Evolutionary conservation across 2,113 vertebrate species (phyloP).

Genomic region (Poicephalus gulielmi): DNA sequence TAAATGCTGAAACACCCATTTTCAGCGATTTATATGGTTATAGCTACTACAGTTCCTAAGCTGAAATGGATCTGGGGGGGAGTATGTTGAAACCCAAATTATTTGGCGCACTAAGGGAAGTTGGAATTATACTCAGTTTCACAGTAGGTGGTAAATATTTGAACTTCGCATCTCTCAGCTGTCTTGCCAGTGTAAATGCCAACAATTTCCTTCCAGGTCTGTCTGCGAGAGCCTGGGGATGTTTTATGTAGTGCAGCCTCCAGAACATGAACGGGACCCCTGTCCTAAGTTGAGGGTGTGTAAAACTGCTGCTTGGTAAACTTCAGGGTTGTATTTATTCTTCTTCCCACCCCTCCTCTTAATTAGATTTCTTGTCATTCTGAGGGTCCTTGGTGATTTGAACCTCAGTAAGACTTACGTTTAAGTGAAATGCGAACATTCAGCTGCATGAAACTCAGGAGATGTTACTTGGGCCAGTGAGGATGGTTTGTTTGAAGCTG

Average conservation of each 20-base stretch:
- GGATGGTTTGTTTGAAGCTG: neutral
- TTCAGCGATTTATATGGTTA: neutral
- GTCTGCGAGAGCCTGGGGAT: neutral
- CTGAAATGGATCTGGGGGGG: neutral
- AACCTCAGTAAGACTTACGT: neutral
- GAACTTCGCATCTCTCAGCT: neutral
- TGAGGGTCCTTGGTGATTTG: neutral
- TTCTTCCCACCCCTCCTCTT: neutral
- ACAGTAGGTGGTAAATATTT: neutral
- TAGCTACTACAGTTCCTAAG: neutral
- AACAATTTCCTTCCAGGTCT: neutral
- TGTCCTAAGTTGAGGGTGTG: neutral
- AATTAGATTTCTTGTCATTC: neutral
- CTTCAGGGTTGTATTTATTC: neutral
- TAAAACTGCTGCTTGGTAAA: neutral
- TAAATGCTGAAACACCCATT: neutral
- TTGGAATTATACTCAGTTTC: neutral
- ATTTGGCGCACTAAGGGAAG: neutral
- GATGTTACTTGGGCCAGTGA: neutral
- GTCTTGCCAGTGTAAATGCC: neutral
- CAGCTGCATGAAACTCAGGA: neutral
- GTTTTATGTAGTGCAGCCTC: neutral
- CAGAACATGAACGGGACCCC: neutral
- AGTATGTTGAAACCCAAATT: neutral
- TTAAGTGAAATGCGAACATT: neutral